These are phyloP conservation scores for Nesogale talazaci DNA, from an alignment of 2,113 vertebrate genomes.

Conservation along the genomic window DNA sequence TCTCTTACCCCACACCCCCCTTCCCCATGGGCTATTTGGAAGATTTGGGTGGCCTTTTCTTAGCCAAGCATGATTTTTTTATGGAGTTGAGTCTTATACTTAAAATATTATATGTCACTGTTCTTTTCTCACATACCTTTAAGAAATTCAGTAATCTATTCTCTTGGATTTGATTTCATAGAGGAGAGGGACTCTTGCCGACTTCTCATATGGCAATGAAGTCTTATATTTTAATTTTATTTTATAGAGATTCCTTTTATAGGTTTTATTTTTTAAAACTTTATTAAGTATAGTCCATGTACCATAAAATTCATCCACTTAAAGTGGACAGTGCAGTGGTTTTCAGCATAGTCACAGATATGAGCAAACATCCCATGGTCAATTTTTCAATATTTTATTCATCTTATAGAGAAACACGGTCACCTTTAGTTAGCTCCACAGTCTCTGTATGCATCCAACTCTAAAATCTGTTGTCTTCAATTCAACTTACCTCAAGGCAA, in stretches of 20 bases:
- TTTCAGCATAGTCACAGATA: neutral
- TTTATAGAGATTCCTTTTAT: neutral
- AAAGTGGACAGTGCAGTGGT: neutral
- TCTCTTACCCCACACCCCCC: neutral
- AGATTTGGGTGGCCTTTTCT: slow-evolving; percentile 1
- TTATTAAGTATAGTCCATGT: neutral
- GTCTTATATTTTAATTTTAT: neutral
- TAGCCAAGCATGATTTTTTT: neutral
- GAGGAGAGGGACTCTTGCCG: neutral
- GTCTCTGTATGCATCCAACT: too few species aligned
- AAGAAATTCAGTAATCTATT: neutral
- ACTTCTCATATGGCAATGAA: neutral
- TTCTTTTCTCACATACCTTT: neutral
- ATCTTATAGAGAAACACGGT: neutral
- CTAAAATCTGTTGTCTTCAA: too few species aligned
- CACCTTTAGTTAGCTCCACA: neutral
- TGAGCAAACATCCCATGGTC: neutral
- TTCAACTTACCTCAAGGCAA: too few species aligned
- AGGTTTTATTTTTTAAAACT: neutral
- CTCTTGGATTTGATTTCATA: neutral
- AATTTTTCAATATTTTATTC: neutral
- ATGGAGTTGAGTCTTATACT: neutral
- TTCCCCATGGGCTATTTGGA: neutral
- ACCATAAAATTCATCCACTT: neutral
- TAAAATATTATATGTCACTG: neutral